Evolutionary conservation across 2,888 invertebrate species (phyloP).

Genomic region (Oscheius sp.): DNA sequence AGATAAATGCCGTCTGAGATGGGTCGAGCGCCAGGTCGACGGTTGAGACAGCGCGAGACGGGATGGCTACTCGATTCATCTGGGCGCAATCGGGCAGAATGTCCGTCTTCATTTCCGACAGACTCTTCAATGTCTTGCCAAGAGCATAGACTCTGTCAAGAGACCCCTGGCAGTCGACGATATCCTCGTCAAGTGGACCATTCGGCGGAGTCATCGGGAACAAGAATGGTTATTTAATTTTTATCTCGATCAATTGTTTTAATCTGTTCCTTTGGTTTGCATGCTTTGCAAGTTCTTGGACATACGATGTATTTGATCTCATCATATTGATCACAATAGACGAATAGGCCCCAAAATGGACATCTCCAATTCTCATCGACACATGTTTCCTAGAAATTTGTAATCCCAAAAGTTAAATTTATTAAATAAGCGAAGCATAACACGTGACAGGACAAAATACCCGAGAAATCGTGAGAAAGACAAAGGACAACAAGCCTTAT

Average conservation of each 20-base stretch:
- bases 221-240: too few species aligned
- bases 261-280: background rate
- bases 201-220: too few species aligned
- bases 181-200: too few species aligned
- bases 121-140: background rate
- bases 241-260: too few species aligned
- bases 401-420: too few species aligned
- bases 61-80: background rate
- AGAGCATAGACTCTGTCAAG: too few species aligned
- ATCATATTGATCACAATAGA: constrained; percentile 65
- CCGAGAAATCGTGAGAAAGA: constrained; percentile 8
- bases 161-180: too few species aligned
- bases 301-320: constrained; percentile 39
- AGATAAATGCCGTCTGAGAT: constrained; percentile 17
- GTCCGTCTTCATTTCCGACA: background rate
- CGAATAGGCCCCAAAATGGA: constrained; percentile 68
- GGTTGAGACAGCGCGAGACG: constrained; percentile 5
- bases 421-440: constrained; percentile 7
- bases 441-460: constrained; percentile 3
- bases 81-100: background rate
- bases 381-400: constrained; percentile 53
- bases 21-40: constrained; percentile 9
- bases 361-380: constrained; percentile 71
- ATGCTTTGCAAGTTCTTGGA: constrained; percentile 31
- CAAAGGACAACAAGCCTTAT: background rate